These are phyloP conservation scores for Nansenia antarctica DNA, from an alignment of 2,113 vertebrate genomes.

Conservation along the genomic window DNA sequence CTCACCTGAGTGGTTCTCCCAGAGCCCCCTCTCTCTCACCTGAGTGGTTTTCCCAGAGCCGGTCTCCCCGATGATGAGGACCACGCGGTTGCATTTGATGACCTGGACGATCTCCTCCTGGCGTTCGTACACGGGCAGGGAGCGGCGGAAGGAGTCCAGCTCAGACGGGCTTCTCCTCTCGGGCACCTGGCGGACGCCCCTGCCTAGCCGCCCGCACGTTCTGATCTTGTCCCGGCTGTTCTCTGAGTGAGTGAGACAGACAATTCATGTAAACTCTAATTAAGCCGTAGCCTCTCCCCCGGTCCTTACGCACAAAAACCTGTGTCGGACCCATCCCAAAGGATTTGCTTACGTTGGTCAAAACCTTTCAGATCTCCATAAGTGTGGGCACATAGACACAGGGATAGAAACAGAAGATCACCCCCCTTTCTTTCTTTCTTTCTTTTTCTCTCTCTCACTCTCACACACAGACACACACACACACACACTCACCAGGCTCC, in stretches of 20 bases:
- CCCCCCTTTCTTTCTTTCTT: too few relatives aligned
- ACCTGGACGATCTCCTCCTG: conserved; percentile 86
- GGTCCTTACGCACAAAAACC: too few relatives aligned
- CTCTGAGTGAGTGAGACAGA: conserved; percentile 53
- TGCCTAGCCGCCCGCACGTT: conserved; percentile 82
- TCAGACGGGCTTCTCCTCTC: conserved; percentile 81
- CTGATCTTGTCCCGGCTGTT: conserved; percentile 76
- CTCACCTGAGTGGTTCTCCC: too few relatives aligned
- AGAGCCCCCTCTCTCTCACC: conserved; percentile 73
- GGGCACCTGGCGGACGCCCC: conserved; percentile 88
- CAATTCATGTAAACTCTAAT: too few relatives aligned
- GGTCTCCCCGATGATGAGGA: conserved; percentile 92
- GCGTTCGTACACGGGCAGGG: conserved; percentile 85
- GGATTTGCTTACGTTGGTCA: too few relatives aligned
- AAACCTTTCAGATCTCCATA: too few relatives aligned
- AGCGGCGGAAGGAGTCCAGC: conserved; percentile 84
- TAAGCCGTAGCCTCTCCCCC: too few relatives aligned
- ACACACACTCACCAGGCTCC: conserved; percentile 75
- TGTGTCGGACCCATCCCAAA: too few relatives aligned
- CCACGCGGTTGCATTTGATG: conserved; percentile 85
- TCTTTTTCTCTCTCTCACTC: too few relatives aligned
- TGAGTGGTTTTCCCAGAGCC: conserved; percentile 98
- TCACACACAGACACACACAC: background rate
- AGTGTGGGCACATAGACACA: too few relatives aligned
- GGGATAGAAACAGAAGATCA: too few relatives aligned